phyloP scores from a whole-genome alignment of 2,113 vertebrate genomes.

The Coreoperca whiteheadi region DNA sequence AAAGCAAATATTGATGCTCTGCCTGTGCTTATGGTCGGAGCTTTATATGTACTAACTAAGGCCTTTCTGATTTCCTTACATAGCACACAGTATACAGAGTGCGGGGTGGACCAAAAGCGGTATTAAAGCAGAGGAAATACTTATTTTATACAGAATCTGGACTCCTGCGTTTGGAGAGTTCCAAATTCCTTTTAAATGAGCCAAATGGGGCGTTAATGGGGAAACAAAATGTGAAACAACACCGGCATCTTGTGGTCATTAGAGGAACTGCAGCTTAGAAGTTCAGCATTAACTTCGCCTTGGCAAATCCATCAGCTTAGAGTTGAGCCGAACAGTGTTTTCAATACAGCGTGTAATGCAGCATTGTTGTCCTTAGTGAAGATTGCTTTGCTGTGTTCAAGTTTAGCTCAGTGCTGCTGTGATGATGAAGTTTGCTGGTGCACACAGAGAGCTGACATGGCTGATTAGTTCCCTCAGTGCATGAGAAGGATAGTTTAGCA shows the following conservation, averaged over 20 bases:
- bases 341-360: background rate
- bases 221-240: background rate
- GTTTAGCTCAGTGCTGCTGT: background rate
- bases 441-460: background rate
- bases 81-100: background rate
- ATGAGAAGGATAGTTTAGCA: background rate
- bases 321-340: background rate
- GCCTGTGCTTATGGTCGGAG: background rate
- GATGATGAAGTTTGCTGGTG: background rate
- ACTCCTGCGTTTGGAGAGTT: background rate
- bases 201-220: background rate
- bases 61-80: background rate
- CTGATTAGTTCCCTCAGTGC: background rate
- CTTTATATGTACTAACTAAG: background rate
- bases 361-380: background rate
- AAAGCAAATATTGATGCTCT: constrained; percentile 38
- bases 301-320: background rate
- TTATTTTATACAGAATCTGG: background rate
- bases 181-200: background rate
- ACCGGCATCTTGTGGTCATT: background rate
- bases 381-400: background rate
- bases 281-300: background rate
- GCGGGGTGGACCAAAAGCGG: background rate
- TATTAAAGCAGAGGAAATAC: background rate
- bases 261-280: background rate